Evolutionary conservation across 2,888 invertebrate genomes (phyloP).

Genomic region (Pollenia amentaria): DNA sequence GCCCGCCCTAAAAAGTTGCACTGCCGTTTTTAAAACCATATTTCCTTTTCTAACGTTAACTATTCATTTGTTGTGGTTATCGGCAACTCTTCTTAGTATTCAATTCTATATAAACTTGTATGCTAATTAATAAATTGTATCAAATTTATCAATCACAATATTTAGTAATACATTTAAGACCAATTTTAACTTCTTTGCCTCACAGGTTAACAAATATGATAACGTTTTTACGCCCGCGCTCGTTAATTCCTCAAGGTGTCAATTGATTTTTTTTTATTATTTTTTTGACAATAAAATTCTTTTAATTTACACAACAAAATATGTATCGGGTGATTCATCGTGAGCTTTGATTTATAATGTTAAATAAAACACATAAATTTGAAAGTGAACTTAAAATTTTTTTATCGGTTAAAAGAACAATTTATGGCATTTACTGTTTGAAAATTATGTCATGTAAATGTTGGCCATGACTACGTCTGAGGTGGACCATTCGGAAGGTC

Average conservation of each 20-base stretch:
- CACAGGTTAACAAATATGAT: background rate
- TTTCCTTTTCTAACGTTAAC: background rate
- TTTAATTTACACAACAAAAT: background rate
- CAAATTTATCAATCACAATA: conserved; percentile 4
- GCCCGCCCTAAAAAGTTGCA: background rate
- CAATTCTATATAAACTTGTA: conserved; percentile 14
- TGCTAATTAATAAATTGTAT: background rate
- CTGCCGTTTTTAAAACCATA: background rate
- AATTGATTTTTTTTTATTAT: background rate
- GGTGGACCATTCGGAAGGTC: no score
- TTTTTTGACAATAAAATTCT: background rate
- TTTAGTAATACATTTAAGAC: background rate
- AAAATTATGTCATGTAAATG: no score
- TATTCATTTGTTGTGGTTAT: background rate
- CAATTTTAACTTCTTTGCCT: background rate
- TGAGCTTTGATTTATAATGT: no score
- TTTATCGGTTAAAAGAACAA: no score
- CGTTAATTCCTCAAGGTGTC: background rate
- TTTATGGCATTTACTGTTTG: no score
- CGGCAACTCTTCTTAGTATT: background rate
- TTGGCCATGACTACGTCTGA: no score
- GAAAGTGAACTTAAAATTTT: no score
- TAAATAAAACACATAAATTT: no score
- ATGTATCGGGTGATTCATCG: no score
- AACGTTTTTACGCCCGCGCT: background rate